A percentile compares a stretch with the other conserved stretches of the same genome.
phyloP scores from a whole-genome alignment of 2,797 vertebrate genomes.

The Jordanella pulchra region DNA sequence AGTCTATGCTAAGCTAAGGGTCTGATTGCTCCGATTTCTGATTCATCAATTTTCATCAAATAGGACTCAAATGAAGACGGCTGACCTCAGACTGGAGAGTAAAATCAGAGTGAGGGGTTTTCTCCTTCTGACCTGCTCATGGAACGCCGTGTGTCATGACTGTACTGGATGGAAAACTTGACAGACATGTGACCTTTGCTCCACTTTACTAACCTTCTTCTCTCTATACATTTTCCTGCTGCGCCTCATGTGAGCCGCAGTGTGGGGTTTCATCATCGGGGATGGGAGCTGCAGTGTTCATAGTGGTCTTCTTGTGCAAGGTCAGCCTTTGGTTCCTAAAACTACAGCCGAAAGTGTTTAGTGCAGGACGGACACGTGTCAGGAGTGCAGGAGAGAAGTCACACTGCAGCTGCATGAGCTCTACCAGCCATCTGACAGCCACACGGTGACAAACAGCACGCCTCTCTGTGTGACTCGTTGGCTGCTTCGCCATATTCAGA shows the following conservation, averaged over 20 bases:
- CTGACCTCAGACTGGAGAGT: background rate
- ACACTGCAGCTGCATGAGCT: conserved; percentile 8
- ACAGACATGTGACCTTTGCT: conserved; percentile 62
- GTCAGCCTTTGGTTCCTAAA: conserved; percentile 34
- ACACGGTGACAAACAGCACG: background rate
- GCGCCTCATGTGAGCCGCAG: conserved; percentile 51
- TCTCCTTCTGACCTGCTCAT: conserved; percentile 17
- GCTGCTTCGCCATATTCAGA: background rate
- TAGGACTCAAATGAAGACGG: background rate
- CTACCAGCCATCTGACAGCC: background rate
- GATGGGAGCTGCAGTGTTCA: conserved; percentile 29
- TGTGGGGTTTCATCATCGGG: conserved; percentile 49
- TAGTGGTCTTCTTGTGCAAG: conserved; percentile 34
- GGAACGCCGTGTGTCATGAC: conserved; percentile 28
- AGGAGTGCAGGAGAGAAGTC: conserved; percentile 7
- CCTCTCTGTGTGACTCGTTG: conserved; percentile 12
- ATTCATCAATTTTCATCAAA: background rate
- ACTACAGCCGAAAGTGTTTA: background rate
- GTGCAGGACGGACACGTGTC: conserved; percentile 10
- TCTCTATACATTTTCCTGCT: conserved; percentile 24
- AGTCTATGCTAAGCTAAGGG: background rate
- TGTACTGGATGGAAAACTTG: conserved; percentile 18
- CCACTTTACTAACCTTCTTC: conserved; percentile 48
- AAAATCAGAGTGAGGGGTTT: background rate
- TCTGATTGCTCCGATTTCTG: background rate